A percentile compares a stretch with the other conserved stretches of the same genome.
Conservation (phyloP, 1,140 invertebrate species). For the Ruditapes philippinarum region DNA sequence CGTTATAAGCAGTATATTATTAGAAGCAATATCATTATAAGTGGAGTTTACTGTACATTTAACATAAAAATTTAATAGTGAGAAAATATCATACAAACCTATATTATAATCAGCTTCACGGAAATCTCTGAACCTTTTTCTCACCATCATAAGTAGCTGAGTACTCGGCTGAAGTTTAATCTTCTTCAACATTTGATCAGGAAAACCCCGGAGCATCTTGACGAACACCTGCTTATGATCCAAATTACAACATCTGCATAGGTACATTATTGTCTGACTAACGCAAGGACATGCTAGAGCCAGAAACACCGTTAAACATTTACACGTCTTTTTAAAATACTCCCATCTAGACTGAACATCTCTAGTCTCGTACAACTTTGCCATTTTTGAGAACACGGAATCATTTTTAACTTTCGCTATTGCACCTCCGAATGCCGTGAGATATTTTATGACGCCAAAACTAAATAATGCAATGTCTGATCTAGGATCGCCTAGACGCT, state of each 20-base stretch:
- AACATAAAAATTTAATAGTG: no score
- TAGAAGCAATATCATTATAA: no score
- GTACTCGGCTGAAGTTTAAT: constrained; percentile 84
- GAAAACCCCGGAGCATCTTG: constrained; percentile 84
- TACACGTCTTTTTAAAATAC: constrained; percentile 85
- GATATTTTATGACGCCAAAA: constrained; percentile 86
- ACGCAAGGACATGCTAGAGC: constrained; percentile 79
- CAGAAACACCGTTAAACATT: constrained; percentile 80
- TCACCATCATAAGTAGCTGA: constrained; percentile 82
- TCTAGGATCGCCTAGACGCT: constrained; percentile 82
- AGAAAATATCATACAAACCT: background rate
- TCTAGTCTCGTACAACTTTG: constrained; percentile 72
- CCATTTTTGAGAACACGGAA: constrained; percentile 81
- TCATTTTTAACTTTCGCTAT: constrained; percentile 84
- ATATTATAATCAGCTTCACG: constrained; percentile 70
- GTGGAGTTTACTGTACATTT: no score
- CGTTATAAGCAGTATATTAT: no score
- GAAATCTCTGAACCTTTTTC: constrained; percentile 76
- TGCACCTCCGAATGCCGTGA: constrained; percentile 85
- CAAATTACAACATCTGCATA: constrained; percentile 77
- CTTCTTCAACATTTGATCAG: constrained; percentile 78
- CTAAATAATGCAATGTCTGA: constrained; percentile 85
- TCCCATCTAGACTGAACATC: constrained; percentile 75
- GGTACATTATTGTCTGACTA: constrained; percentile 74
- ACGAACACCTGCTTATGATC: constrained; percentile 81